These are phyloP conservation scores for Psephotus haematonotus DNA, from an alignment of 2,113 vertebrate species.

Conservation along the genomic window DNA sequence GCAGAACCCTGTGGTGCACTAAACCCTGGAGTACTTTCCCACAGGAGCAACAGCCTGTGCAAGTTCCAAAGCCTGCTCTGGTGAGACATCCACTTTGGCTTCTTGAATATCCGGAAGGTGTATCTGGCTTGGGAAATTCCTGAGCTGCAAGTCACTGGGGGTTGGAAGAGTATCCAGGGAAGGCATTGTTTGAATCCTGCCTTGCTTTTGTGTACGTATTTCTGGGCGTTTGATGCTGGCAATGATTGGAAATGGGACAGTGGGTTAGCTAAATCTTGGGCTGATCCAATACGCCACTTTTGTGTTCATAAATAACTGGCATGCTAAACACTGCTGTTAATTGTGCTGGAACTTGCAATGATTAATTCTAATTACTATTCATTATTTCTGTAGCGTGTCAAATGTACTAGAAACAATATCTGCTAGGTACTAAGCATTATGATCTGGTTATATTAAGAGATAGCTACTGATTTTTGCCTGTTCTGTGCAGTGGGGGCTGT, in stretches of 20 bases:
- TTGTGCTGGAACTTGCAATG: background rate
- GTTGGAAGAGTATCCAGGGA: background rate
- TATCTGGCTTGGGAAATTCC: background rate
- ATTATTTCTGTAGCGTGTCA: conserved; percentile 3
- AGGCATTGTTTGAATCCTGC: background rate
- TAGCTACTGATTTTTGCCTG: background rate
- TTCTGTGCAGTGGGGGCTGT: background rate
- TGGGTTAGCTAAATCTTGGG: background rate
- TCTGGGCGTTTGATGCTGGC: background rate
- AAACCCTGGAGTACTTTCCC: background rate
- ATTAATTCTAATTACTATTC: conserved; percentile 36
- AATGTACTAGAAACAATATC: conserved; percentile 9
- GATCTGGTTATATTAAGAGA: background rate
- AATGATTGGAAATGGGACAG: background rate
- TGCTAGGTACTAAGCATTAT: background rate
- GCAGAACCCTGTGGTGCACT: background rate
- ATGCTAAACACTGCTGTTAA: conserved; percentile 22
- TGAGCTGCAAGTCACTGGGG: background rate
- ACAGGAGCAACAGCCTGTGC: too few species aligned
- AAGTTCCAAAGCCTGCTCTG: background rate
- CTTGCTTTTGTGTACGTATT: background rate
- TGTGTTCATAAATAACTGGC: background rate
- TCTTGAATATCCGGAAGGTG: background rate
- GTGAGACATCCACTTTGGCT: background rate
- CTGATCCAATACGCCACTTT: background rate